Evolutionary conservation across 2,888 invertebrate genomes (phyloP).

Genomic region (Chymomyza amoena): DNA sequence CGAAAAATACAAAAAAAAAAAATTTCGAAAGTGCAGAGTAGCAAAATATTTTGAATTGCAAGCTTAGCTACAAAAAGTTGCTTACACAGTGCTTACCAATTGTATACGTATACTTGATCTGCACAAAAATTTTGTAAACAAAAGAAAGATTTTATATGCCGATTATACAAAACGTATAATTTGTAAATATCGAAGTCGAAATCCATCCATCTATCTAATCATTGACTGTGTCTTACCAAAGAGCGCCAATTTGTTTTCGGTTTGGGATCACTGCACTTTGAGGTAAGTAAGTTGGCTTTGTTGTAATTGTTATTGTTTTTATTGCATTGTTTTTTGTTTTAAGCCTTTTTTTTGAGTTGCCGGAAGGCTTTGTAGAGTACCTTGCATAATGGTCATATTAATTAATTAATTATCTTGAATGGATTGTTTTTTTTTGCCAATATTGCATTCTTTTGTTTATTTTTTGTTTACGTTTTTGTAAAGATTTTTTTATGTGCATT

Average conservation of each 20-base stretch:
- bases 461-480: neutral
- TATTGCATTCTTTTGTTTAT: neutral
- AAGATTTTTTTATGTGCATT: neutral
- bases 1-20: neutral
- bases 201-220: neutral
- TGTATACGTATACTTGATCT: constrained; percentile 27
- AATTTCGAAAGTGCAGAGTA: constrained; percentile 53
- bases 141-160: constrained; percentile 20
- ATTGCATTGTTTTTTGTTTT: neutral
- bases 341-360: neutral
- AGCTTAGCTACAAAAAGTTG: neutral
- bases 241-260: neutral
- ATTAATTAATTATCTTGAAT: neutral
- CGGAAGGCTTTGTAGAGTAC: neutral
- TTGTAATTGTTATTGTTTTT: neutral
- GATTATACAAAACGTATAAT: constrained; percentile 9
- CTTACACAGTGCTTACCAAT: constrained; percentile 6
- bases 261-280: neutral
- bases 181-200: neutral
- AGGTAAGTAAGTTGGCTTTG: neutral
- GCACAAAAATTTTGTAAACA: constrained; percentile 19
- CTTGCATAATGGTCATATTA: neutral
- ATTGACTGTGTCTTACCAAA: neutral
- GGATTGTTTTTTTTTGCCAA: neutral
- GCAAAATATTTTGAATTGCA: constrained; percentile 10